phyloP scores from a whole-genome alignment of 2,113 vertebrate species.

The Oncorhynchus mykiss region DNA sequence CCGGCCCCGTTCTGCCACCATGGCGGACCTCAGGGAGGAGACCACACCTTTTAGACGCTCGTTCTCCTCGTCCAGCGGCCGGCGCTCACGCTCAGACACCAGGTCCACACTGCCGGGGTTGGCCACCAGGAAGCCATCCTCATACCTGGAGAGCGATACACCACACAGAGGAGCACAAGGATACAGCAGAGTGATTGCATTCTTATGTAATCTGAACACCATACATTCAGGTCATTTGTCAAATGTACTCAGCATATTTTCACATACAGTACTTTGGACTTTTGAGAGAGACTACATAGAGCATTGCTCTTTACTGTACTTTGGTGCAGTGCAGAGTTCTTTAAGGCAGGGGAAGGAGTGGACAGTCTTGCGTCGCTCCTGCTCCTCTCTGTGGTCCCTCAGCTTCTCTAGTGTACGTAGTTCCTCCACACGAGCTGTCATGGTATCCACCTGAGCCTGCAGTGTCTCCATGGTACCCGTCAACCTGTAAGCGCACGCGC shows the following conservation, averaged over 20 bases:
- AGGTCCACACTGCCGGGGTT: constrained; percentile 82
- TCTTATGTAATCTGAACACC: not conserved
- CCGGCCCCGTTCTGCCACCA: constrained; percentile 84
- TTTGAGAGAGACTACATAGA: not conserved
- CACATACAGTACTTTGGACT: not conserved
- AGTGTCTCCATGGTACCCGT: constrained; percentile 88
- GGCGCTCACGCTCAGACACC: constrained; percentile 79
- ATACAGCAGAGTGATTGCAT: not conserved
- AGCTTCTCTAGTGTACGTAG: constrained; percentile 88
- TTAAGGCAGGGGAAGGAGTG: constrained; percentile 95
- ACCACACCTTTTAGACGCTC: constrained; percentile 84
- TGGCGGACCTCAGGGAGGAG: constrained; percentile 80
- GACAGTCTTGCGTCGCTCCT: constrained; percentile 87
- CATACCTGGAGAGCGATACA: constrained; percentile 73
- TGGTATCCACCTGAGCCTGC: constrained; percentile 89
- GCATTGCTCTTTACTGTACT: constrained; percentile 64
- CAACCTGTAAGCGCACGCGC: constrained; percentile 70
- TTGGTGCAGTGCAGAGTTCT: constrained; percentile 87
- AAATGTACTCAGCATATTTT: not conserved
- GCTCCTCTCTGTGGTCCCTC: constrained; percentile 83
- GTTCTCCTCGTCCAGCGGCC: constrained; percentile 86
- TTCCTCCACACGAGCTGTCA: constrained; percentile 90
- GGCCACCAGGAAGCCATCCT: constrained; percentile 79
- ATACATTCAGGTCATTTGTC: not conserved
- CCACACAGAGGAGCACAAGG: not conserved